Evolutionary conservation across 2,113 vertebrate genomes (phyloP), one percentile per base, ranked within the genome.

Genomic region (Brachyhypopomus gauderio): DNA sequence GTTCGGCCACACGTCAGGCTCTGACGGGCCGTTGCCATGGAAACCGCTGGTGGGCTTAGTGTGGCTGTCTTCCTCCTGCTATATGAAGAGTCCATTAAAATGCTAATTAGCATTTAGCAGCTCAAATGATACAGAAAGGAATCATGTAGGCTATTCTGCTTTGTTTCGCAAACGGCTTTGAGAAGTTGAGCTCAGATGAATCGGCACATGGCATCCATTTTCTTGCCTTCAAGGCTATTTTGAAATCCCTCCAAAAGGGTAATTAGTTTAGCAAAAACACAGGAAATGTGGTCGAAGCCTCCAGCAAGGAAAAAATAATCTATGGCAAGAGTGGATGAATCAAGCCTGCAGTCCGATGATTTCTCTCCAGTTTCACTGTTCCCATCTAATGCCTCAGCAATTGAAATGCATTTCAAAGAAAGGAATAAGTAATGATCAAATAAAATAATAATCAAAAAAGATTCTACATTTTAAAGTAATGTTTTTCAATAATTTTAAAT

Each of bases 1-100:
- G 80, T 96, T 90, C 0, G 94, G 93, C 97, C 96, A 99, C 80
- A 92, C 88, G 4, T 96, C 94, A 1, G 92, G 88, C 80, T 97
- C 96, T 16, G 95, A 92, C 80, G 96, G 96, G 82, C 90, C 93
- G 85, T 95, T 96, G 84, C 94, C 93, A 88, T 95, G 94, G 85
- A 94, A 94, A 89, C 93, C 69, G 55, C 92, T 90, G 63, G 90
- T 89, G 75, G 92, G 88, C 89, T 93, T 95, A 76, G 82, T 88
- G 72, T 90, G 92, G 80, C 88, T 80, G 73, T 96, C 95, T 67
- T 91, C 91, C 87, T 95, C 95, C 96, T 97, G 88, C 52, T 60
- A 82, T 78, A 80, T 3, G 88, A 82, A 75, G 3, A 81, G 72
- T 73, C 52, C 71, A 85, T 81, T 86, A 62, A 67, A 79, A 78